phyloP scores from a whole-genome alignment of 2,797 vertebrate genomes.

The Darevskia mixta region DNA sequence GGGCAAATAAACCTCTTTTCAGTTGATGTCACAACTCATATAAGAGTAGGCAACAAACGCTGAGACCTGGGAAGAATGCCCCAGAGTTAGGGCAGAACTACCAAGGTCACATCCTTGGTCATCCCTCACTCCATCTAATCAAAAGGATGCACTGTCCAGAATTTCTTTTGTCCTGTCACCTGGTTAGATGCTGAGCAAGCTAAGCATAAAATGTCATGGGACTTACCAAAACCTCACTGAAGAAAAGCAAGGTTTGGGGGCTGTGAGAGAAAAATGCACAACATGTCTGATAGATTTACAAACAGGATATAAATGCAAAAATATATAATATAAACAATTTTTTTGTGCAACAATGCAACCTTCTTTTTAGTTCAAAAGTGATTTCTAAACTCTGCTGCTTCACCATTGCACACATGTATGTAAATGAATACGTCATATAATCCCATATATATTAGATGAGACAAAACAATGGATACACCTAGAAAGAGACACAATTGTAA shows the following conservation, averaged over 20 bases:
- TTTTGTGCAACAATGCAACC: not conserved
- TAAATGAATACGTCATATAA: too few relatives aligned
- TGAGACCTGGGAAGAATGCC: not conserved
- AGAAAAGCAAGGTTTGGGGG: too few relatives aligned
- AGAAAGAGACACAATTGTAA: too few relatives aligned
- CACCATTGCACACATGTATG: not conserved
- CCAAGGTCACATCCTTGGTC: not conserved
- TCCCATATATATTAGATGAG: too few relatives aligned
- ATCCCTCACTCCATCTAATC: not conserved
- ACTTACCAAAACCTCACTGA: too few relatives aligned
- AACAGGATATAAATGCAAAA: not conserved
- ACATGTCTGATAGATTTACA: not conserved
- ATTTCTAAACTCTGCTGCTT: too few relatives aligned
- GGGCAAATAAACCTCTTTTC: not conserved
- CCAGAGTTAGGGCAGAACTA: not conserved
- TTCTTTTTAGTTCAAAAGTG: not conserved
- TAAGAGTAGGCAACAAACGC: not conserved
- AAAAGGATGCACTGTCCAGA: not conserved
- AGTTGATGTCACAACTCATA: not conserved
- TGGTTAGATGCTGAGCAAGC: not conserved
- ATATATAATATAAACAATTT: not conserved
- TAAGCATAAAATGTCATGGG: too few relatives aligned
- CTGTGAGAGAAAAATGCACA: not conserved
- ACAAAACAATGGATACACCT: too few relatives aligned
- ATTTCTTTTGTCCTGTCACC: not conserved